Evolutionary conservation across 2,888 invertebrate species (phyloP).

Genomic region (Hoplodrina ambigua): DNA sequence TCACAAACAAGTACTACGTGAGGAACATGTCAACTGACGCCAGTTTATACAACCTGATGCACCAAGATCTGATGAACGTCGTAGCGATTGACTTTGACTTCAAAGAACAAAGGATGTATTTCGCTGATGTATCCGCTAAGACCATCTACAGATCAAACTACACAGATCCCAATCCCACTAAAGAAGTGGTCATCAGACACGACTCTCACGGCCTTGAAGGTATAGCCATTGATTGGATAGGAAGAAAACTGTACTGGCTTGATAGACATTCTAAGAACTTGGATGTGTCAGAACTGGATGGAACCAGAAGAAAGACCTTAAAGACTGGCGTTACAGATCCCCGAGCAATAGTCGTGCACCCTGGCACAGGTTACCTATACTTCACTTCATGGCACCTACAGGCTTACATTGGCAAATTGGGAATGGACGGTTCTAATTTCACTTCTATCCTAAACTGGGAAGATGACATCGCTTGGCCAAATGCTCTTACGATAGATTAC

Average conservation of each 20-base stretch:
- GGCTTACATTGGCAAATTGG: slow-evolving; percentile 98
- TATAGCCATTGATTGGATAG: slow-evolving; percentile 99
- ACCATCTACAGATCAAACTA: slow-evolving; percentile 95
- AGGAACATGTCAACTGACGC: slow-evolving; percentile 98
- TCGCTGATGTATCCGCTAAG: slow-evolving; percentile 98
- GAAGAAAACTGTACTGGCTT: slow-evolving; percentile 98
- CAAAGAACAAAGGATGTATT: slow-evolving; percentile 96
- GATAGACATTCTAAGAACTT: slow-evolving; percentile 98
- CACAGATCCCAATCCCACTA: slow-evolving; percentile 90
- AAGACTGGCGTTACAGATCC: slow-evolving; percentile 97
- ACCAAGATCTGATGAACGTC: slow-evolving; percentile 98
- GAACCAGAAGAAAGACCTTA: slow-evolving; percentile 96
- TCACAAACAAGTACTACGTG: slow-evolving; percentile 99
- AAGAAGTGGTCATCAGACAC: slow-evolving; percentile 96
- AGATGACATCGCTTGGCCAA: slow-evolving; percentile 99
- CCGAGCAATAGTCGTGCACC: slow-evolving; percentile 98
- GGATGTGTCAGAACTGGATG: slow-evolving; percentile 98
- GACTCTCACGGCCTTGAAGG: slow-evolving; percentile 99
- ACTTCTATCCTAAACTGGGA: slow-evolving; percentile 97
- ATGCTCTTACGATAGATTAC: slow-evolving; percentile 98
- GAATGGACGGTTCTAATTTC: slow-evolving; percentile 98
- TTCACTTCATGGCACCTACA: slow-evolving; percentile 99
- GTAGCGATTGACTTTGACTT: slow-evolving; percentile 99
- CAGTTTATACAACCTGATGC: slow-evolving; percentile 95
- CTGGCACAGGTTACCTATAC: slow-evolving; percentile 97